Evolutionary conservation across 2,113 vertebrate genomes (phyloP), one percentile per base, ranked within the genome.

Genomic region (Pachypanchax playfairii): DNA sequence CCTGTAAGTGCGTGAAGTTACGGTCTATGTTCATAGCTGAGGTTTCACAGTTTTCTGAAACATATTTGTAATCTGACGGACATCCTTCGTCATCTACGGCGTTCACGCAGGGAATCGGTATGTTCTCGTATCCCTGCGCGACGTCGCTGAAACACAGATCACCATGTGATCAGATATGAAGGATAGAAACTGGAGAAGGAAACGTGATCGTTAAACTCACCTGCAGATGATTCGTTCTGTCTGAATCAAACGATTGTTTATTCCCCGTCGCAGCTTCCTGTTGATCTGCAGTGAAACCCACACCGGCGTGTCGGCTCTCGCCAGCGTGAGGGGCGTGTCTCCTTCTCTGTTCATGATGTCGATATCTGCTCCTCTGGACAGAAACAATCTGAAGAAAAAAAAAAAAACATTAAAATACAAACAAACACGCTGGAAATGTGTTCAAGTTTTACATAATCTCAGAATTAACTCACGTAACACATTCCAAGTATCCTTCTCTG

Each of bases 1-100:
- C 95, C 93, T 96, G 95, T 51, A 97, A 84, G 83, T 97, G 95
- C 10, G 95, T 97, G 75, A 97, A 96, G 82, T 96, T 97, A 5
- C 95, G 91, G 85, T 97, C 95, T 0, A 97, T 97, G 83, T 95
- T 97, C 95, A 97, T 97, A 22, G 94, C 92, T 3, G 95, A 96
- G 0, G 95, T 97, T 85, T 97, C 95, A 1, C 95, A 97, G 91
- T 96, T 97, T 83, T 97, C 95, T 0, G 95, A 94, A 64, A 97
- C 92, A 47, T 97, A 97, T 68, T 97, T 97, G 75, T 96, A 97
- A 73, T 96, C 95, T 1, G 94, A 94, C 0, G 95, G 94, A 65
- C 93, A 94, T 0, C 91, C 93, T 49, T 97, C 95, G 1, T 94
- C 93, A 0, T 97, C 95, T 80, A 97, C 94, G 0, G 93, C 92